Percentiles rank a stretch among this genome's conserved stretches.
Evolutionary conservation across 2,888 invertebrate genomes (phyloP).

Genomic region (Aspidiotus rigidus): DNA sequence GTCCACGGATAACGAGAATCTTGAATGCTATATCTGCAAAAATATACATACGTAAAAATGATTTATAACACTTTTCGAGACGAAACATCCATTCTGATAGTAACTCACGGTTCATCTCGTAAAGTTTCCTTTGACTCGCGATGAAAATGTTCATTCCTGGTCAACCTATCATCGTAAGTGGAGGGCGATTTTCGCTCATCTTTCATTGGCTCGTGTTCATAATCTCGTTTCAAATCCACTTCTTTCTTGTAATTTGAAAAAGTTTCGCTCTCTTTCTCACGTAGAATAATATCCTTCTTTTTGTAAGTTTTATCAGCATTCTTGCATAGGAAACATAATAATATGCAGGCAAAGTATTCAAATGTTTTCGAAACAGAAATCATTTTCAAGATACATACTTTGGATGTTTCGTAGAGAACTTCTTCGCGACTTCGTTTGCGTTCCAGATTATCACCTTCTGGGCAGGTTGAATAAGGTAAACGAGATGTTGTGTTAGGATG

Average conservation of each 20-base stretch:
- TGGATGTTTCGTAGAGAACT: background rate
- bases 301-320: slow-evolving; percentile 14
- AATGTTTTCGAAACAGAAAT: background rate
- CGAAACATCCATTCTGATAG: background rate
- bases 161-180: slow-evolving; percentile 9
- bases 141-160: slow-evolving; percentile 10
- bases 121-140: slow-evolving; percentile 26
- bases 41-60: background rate
- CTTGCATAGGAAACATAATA: background rate
- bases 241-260: slow-evolving; percentile 15
- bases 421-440: slow-evolving; percentile 18
- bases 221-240: slow-evolving; percentile 13
- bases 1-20: slow-evolving; percentile 18
- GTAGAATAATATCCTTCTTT: background rate
- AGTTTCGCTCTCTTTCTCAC: slow-evolving; percentile 15
- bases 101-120: slow-evolving; percentile 25
- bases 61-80: background rate
- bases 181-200: slow-evolving; percentile 15
- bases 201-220: slow-evolving; percentile 2
- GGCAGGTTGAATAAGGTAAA: background rate
- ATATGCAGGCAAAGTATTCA: background rate
- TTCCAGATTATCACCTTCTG: slow-evolving; percentile 21
- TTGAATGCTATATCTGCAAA: slow-evolving; percentile 20
- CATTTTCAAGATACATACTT: background rate
- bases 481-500: background rate